Base-by-base conservation (phyloP, 64 coral and sea anemone species). In the Pocillopora verrucosa region DNA sequence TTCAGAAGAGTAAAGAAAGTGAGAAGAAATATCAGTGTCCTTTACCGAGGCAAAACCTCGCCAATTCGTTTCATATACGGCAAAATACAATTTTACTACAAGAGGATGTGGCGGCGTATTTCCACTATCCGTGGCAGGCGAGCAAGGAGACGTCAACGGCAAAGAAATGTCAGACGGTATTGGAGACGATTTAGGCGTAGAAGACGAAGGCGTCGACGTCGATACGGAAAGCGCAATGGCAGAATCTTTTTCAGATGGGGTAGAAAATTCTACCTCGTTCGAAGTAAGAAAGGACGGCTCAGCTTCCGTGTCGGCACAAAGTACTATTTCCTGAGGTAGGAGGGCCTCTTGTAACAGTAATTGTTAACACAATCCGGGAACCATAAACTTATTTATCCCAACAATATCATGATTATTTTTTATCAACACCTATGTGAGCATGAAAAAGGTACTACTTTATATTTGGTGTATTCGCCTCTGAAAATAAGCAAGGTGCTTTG, bases 91-190 rank as follows among this genome's bases (percentile, higher is more conserved):
- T 85, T 72, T 63, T 72, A 56, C 25, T 26, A 4, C 37, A 70
- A 45, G 7, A 13, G 34, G 41, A 11, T 14, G 15, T 85, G 82
- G 82, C 22, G 65, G 19, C 82, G 82, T 41, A 36, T 65, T 85
- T 85, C 82, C 1, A 85, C 82, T 5, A 63, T 63, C 63, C 65
- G 82, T 85, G 82, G 65, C 19, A 63, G 82, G 12, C 82, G 82
- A 4, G 51, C 16, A 25, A 85, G 63, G 36, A 85, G 82, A 85
- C 36, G 82, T 34, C 64, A n/a, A 72, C 51, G 38, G 72, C 82
- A n/a, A 22, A 85, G 61, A 24, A 45, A 20, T 4, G 19, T 68
- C 20, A 85, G 64, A n/a, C 36, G 65, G 38, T 72, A 72, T 3
- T 72, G 64, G 64, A 67, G 82, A 72, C 62, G 82, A 10, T 57